phyloP scores from a whole-genome alignment of 2,797 vertebrate genomes.

The Cheirogaleus major region DNA sequence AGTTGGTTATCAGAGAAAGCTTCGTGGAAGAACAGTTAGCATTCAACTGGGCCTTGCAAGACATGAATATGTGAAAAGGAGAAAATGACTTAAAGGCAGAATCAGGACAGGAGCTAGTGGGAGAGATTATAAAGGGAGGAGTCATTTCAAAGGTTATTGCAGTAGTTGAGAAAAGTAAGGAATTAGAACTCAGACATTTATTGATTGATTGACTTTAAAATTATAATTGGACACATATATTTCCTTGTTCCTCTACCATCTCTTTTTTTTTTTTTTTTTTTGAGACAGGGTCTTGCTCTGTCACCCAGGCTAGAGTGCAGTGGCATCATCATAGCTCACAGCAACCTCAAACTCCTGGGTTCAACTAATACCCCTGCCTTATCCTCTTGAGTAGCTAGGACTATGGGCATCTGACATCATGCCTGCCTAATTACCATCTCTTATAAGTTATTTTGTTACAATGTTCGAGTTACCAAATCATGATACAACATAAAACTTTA shows the following conservation, averaged over 20 bases:
- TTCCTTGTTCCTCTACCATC: not conserved
- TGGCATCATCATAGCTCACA: not conserved
- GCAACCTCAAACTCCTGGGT: not conserved
- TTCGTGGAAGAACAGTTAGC: not conserved
- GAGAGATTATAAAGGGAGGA: not conserved
- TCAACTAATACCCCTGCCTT: not conserved
- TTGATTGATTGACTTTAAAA: not conserved
- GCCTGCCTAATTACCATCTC: not conserved
- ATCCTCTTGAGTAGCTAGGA: not conserved
- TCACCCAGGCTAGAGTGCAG: not conserved
- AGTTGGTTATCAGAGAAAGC: not conserved
- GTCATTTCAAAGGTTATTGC: not conserved
- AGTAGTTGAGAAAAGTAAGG: not conserved
- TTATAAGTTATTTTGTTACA: not conserved
- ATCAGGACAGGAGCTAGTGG: not conserved
- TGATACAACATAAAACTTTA: not conserved
- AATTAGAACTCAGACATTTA: not conserved
- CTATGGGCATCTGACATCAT: not conserved
- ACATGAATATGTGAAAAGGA: not conserved
- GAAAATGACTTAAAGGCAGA: not conserved
- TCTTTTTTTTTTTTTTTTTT: not conserved
- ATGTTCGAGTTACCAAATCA: not conserved
- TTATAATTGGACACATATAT: not conserved
- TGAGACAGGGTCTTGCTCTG: not conserved
- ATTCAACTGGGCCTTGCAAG: not conserved